Conservation (phyloP, 2,888 invertebrate species). For the Coelinius sp. region DNA sequence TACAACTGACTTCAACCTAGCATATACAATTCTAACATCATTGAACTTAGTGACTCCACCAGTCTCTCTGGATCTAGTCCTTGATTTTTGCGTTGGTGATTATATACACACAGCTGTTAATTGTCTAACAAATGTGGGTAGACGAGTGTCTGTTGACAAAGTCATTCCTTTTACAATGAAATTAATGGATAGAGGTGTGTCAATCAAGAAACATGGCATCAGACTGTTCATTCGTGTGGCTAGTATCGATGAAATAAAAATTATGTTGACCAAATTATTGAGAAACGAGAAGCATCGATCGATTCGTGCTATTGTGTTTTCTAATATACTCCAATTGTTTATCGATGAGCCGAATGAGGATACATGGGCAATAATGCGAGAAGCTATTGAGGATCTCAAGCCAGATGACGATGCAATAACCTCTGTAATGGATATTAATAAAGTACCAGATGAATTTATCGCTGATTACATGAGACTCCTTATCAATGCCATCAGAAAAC, state of each 20-base stretch:
- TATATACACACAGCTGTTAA: constrained; percentile 48
- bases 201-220: constrained; percentile 62
- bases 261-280: constrained; percentile 49
- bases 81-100: constrained; percentile 52
- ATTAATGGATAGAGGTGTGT: constrained; percentile 52
- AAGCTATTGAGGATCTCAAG: constrained; percentile 44
- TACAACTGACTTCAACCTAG: constrained; percentile 23
- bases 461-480: constrained; percentile 43
- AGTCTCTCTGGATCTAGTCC: constrained; percentile 50
- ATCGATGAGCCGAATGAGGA: constrained; percentile 35
- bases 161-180: constrained; percentile 50
- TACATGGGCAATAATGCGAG: constrained; percentile 51
- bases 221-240: constrained; percentile 54
- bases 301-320: constrained; percentile 54
- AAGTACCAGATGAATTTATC: constrained; percentile 48
- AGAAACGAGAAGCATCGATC: constrained; percentile 50
- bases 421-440: not conserved
- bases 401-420: constrained; percentile 45
- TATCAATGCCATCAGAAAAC: constrained; percentile 42
- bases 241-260: constrained; percentile 36
- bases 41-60: constrained; percentile 59
- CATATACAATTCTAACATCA: constrained; percentile 26
- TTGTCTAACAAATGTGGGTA: constrained; percentile 43
- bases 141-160: constrained; percentile 45
- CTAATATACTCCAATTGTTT: constrained; percentile 46